Conservation (phyloP, 2,797 vertebrate species). For the Pantherophis alleghaniensis region DNA sequence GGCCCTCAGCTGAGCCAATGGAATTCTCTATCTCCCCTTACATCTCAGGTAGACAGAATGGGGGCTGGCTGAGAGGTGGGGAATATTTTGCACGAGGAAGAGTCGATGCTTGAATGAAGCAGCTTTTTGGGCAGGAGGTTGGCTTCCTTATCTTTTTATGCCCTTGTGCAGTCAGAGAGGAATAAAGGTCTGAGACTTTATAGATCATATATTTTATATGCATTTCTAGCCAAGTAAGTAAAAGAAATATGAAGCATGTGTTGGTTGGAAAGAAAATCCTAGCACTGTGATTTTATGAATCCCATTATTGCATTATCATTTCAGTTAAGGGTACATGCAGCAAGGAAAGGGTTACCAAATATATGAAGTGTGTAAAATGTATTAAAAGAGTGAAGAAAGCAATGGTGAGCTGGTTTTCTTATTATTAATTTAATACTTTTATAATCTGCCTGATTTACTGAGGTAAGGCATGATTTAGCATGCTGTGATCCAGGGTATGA, state of each 20-base stretch:
- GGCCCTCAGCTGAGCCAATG: neutral
- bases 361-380: slow-evolving; percentile 28
- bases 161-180: neutral
- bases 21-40: neutral
- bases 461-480: slow-evolving; percentile 46
- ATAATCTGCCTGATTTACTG: slow-evolving; percentile 61
- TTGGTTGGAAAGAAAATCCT: neutral
- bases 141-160: neutral
- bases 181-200: neutral
- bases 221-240: neutral
- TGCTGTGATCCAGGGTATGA: slow-evolving; percentile 49
- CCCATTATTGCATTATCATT: neutral
- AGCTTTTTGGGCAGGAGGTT: neutral
- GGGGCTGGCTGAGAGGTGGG: neutral
- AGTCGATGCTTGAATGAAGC: neutral
- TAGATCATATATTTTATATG: neutral
- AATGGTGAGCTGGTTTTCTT: slow-evolving; percentile 52
- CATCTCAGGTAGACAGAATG: neutral
- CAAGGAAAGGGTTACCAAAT: slow-evolving; percentile 54
- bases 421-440: slow-evolving; percentile 71
- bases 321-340: slow-evolving; percentile 7
- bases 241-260: neutral
- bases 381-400: slow-evolving; percentile 57
- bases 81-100: neutral
- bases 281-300: neutral